Evolutionary conservation across 92 coral and sea anemone genomes (phyloP).

Genomic region (Phymanthus crucifer): DNA sequence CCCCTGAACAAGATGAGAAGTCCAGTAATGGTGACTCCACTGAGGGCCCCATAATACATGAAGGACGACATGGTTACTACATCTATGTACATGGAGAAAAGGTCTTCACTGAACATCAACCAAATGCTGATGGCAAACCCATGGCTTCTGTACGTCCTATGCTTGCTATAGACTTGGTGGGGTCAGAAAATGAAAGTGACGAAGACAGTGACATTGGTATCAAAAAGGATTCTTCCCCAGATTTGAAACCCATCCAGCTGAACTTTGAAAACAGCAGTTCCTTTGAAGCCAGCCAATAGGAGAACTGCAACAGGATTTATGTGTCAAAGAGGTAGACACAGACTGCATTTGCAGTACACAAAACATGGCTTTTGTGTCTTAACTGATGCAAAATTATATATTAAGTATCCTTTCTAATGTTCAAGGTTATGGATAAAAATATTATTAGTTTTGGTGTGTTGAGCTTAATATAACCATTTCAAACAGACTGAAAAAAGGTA

Average conservation of each 20-base stretch:
- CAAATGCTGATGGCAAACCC: conserved; percentile 69
- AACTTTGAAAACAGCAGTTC: conserved; percentile 58
- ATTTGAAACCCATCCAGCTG: conserved; percentile 68
- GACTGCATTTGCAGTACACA: neutral
- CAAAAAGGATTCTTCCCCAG: conserved; percentile 35
- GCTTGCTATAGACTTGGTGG: conserved; percentile 55
- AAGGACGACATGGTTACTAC: conserved; percentile 74
- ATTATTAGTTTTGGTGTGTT: neutral
- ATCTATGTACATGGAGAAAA: conserved; percentile 74
- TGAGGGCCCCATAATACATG: conserved; percentile 19
- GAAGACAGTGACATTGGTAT: neutral
- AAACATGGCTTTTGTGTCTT: neutral
- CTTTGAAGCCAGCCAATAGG: conserved; percentile 46
- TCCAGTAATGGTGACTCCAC: conserved; percentile 45
- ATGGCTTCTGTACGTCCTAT: conserved; percentile 98
- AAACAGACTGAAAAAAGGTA: neutral
- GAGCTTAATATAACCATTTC: neutral
- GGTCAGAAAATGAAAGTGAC: conserved; percentile 24
- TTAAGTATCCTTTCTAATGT: neutral
- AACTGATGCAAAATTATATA: neutral
- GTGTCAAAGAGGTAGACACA: neutral
- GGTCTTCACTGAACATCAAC: conserved; percentile 47
- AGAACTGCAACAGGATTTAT: neutral
- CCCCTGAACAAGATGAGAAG: conserved; percentile 13
- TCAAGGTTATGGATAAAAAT: neutral